Base-by-base conservation (phyloP, 2,797 vertebrate genomes). In the Manis javanica region DNA sequence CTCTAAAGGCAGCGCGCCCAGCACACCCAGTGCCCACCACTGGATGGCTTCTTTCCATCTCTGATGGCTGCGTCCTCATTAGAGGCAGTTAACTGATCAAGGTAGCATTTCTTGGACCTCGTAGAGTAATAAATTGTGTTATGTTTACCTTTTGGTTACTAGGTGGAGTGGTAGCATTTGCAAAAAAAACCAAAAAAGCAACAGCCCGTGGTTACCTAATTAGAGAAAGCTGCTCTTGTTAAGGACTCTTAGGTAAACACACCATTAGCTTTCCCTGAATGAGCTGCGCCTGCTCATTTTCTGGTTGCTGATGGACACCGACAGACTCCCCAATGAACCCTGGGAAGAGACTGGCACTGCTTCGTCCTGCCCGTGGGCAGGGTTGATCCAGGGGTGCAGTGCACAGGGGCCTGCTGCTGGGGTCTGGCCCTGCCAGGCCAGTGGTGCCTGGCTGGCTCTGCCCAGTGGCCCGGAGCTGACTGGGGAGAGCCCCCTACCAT, bases 141-240 rank as follows among this genome's bases (percentile, higher is more conserved):
- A 26, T 92, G 88, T 94, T 96, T 97, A 96, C 86, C 69, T 96
- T 84, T 85, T 42, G 72, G 94, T 97, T 96, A 92, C 96, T 79
- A 92, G 74, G 78, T 4, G 0, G 59, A 96, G 83, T 34, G 71
- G 71, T 94, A 57, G 31, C 66, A 15, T 81, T 71, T 96, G 31
- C 7, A 59, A 69, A 57, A 79, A 26, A 81, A 42, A 72, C 39
- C 15, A 29, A 21, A 75, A n/a, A 2, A 1, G 31, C 10, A 49
- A 46, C 24, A 5, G 59, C 78, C 85, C 79, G 63, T 90, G 90
- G 82, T 89, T 96, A 66, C 83, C 96, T 96, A 92, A 95, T 92
- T 93, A 91, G 79, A 87, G 57, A 95, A 89, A 94, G 69, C 90
- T 87, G 88, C 59, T 84, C 88, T 91, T 24, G 9, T 81, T 79